Evolutionary conservation across 2,888 invertebrate genomes (phyloP).

Genomic region (Belgica antarctica): DNA sequence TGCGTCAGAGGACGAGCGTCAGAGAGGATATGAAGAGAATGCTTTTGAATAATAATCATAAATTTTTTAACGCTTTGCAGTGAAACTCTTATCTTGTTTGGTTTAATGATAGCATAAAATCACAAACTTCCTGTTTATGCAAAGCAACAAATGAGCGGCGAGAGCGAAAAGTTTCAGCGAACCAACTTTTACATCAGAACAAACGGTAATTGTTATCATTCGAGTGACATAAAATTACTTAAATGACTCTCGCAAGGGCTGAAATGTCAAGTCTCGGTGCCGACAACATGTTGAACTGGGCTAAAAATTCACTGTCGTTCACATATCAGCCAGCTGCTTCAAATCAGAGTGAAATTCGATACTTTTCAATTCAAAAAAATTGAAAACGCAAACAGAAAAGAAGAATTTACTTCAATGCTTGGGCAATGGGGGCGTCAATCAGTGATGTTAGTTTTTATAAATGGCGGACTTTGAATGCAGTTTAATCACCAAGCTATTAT

Average conservation of each 20-base stretch:
- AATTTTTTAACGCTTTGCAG: neutral
- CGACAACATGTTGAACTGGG: neutral
- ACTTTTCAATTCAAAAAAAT: neutral
- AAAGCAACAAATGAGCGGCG: neutral
- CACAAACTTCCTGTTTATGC: neutral
- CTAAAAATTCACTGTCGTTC: neutral
- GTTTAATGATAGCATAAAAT: neutral
- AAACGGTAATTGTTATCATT: neutral
- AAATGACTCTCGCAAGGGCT: neutral
- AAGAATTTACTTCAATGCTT: too few relatives aligned
- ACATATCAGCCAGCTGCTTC: neutral
- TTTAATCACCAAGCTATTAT: neutral
- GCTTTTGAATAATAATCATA: neutral
- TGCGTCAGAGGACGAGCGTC: too few relatives aligned
- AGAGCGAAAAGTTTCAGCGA: neutral
- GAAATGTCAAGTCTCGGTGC: neutral
- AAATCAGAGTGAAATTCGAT: constrained; percentile 8
- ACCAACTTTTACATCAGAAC: neutral
- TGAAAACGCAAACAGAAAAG: constrained; percentile 4
- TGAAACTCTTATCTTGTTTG: neutral
- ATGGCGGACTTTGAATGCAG: constrained; percentile 8
- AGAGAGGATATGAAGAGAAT: too few relatives aligned
- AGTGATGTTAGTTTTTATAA: too few relatives aligned
- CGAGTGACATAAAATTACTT: neutral
- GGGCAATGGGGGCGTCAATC: too few relatives aligned